Conservation (phyloP, 2,113 vertebrate species). For the Falco punctatus region DNA sequence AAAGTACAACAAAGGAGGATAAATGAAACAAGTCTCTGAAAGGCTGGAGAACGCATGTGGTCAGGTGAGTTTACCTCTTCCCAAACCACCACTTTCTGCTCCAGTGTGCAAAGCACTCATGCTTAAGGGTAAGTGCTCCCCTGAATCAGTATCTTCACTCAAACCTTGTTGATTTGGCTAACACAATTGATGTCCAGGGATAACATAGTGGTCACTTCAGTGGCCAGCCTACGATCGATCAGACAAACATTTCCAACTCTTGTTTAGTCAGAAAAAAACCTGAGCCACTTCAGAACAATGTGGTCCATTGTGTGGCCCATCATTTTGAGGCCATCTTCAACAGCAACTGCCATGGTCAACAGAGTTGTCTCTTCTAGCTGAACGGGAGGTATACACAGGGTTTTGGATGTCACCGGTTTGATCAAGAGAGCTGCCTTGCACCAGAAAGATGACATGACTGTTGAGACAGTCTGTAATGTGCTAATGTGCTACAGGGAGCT, state of each 20-base stretch:
- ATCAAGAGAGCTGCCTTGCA: background rate
- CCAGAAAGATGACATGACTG: background rate
- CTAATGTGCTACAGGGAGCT: background rate
- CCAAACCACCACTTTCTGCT: background rate
- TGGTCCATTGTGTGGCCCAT: background rate
- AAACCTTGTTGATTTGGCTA: background rate
- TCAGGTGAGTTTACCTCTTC: background rate
- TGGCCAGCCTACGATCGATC: background rate
- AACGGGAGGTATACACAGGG: background rate
- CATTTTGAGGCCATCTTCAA: background rate
- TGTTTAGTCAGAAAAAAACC: background rate
- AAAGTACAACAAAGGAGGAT: background rate
- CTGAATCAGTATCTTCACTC: background rate
- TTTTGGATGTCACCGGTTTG: background rate
- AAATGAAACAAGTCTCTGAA: background rate
- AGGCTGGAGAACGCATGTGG: background rate
- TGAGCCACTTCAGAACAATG: background rate
- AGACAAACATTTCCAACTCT: background rate
- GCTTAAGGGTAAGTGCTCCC: background rate
- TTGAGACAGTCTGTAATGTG: background rate
- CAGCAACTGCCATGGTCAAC: background rate
- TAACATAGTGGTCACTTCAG: background rate
- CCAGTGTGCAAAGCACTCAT: background rate
- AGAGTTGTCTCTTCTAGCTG: background rate
- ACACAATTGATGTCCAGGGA: background rate